Conservation (phyloP, 2,888 invertebrate species). For the Seira sanloemensis region DNA sequence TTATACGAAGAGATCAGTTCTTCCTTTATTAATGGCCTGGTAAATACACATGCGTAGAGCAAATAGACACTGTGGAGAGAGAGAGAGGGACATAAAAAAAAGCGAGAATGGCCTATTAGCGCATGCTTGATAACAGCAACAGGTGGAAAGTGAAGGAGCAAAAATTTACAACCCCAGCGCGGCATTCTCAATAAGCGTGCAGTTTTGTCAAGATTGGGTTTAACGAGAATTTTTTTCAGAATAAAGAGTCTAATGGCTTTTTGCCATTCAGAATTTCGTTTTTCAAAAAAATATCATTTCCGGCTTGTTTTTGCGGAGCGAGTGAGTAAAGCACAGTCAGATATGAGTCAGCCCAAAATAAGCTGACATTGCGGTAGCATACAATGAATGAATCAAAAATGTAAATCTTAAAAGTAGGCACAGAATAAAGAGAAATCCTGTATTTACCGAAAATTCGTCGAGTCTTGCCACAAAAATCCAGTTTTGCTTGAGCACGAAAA, state of each 20-base stretch:
- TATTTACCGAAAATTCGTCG: slow-evolving; percentile 5
- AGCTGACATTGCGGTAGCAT: no score
- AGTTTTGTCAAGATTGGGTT: background rate
- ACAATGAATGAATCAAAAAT: background rate
- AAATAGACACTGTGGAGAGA: background rate
- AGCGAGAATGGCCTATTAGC: slow-evolving; percentile 39
- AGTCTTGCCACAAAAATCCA: background rate
- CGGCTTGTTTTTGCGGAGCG: no score
- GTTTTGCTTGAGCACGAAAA: background rate
- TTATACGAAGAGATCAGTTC: background rate
- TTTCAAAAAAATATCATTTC: slow-evolving; percentile 20
- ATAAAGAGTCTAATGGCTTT: background rate
- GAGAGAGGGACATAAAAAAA: slow-evolving; percentile 26
- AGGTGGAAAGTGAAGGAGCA: slow-evolving; percentile 30
- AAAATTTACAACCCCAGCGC: background rate
- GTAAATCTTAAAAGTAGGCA: background rate
- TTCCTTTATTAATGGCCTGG: background rate
- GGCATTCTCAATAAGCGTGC: background rate
- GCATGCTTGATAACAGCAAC: slow-evolving; percentile 39
- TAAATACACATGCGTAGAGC: background rate
- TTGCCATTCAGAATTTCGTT: no score
- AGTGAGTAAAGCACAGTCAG: no score
- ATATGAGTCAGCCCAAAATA: no score
- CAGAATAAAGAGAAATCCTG: background rate
- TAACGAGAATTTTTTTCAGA: background rate